These are phyloP conservation scores for Diprion similis DNA, from an alignment of 1,140 invertebrate genomes.

Conservation along the genomic window DNA sequence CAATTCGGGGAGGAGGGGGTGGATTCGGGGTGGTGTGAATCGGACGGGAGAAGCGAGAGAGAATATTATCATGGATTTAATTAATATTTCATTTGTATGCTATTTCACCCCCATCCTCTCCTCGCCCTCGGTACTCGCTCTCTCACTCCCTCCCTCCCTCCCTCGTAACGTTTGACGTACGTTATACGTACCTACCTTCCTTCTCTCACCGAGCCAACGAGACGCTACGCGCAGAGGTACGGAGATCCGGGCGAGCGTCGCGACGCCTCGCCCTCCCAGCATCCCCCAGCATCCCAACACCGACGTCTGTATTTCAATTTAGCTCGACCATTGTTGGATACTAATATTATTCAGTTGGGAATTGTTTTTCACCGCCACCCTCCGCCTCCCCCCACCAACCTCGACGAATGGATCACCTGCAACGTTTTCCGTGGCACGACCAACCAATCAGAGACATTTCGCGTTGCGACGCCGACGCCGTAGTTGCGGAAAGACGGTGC, in stretches of 20 bases:
- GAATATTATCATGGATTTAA: conserved; percentile 50
- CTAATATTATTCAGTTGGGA: conserved; percentile 60
- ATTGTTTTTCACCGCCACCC: conserved; percentile 55
- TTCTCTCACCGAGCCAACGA: not conserved
- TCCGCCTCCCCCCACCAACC: conserved; percentile 21
- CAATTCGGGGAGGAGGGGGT: conserved; percentile 9
- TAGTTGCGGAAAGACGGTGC: too few species aligned
- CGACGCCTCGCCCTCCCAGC: conserved; percentile 1
- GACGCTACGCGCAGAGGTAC: not conserved
- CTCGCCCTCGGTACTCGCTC: too few species aligned
- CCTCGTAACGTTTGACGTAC: not conserved
- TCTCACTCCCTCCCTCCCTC: not conserved
- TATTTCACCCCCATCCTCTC: conserved; percentile 28
- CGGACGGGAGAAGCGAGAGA: conserved; percentile 13
- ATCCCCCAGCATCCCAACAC: not conserved
- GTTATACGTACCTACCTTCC: not conserved
- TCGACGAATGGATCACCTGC: not conserved
- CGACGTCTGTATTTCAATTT: conserved; percentile 57
- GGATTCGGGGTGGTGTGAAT: not conserved
- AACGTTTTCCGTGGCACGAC: not conserved
- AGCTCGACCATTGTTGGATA: conserved; percentile 57
- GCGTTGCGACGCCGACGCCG: not conserved
- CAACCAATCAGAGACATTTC: not conserved
- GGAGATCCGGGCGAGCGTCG: not conserved
- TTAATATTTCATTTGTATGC: conserved; percentile 54